Evolutionary conservation across 2,113 vertebrate genomes (phyloP).

Genomic region (Urocitellus parryii): DNA sequence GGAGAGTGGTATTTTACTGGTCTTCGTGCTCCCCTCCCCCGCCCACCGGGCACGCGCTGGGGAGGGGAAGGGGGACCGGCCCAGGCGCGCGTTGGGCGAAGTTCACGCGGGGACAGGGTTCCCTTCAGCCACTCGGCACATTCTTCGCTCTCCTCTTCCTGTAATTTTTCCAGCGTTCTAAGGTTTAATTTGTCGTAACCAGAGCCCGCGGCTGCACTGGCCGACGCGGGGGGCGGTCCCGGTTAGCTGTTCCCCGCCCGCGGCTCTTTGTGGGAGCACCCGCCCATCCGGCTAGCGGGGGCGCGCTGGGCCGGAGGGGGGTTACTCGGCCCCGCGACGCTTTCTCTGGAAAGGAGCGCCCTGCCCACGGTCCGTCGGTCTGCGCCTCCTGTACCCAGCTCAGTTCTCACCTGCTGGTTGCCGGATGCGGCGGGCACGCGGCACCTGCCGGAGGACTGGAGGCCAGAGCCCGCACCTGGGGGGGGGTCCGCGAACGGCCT

Average conservation of each 20-base stretch:
- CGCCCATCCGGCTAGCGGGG: conserved; percentile 72
- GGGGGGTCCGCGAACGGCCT: not conserved
- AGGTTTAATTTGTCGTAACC: conserved; percentile 70
- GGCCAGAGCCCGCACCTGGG: not conserved
- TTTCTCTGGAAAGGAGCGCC: not conserved
- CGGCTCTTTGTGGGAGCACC: conserved; percentile 66
- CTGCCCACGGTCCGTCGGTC: fast-evolving
- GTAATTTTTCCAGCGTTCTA: conserved; percentile 77
- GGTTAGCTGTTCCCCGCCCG: not conserved
- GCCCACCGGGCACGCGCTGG: conserved; percentile 27
- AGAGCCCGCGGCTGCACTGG: conserved; percentile 33
- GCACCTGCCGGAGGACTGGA: not conserved
- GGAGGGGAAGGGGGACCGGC: conserved; percentile 61
- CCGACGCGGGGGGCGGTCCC: conserved; percentile 52
- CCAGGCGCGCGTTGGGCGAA: conserved; percentile 83
- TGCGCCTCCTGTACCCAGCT: no score
- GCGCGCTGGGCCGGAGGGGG: conserved; percentile 10
- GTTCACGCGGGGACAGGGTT: conserved; percentile 73
- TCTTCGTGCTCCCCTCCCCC: not conserved
- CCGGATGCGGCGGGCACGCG: not conserved
- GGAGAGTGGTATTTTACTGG: not conserved
- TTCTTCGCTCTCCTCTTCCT: conserved; percentile 76
- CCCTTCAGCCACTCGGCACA: conserved; percentile 73
- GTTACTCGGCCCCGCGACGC: not conserved
- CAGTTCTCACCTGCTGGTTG: not conserved